Conservation (phyloP, 1,140 invertebrate genomes). For the Hestina assimilis region DNA sequence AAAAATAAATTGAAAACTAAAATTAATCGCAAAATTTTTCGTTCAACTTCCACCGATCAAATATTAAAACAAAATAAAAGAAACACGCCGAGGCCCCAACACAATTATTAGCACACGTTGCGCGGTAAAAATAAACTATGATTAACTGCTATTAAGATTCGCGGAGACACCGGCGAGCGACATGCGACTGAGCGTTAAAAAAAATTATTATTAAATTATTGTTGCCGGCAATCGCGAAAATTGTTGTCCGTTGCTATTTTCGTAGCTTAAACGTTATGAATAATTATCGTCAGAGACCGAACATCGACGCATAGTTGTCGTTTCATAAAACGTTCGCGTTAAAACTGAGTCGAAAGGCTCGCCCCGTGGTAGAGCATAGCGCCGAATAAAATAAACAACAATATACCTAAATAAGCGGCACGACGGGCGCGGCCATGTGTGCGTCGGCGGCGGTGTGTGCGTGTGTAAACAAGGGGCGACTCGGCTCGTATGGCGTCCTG, state of each 20-base stretch:
- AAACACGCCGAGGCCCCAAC: slow-evolving; percentile 63
- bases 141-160: slow-evolving; percentile 75
- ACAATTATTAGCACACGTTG: slow-evolving; percentile 76
- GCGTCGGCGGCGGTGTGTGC: slow-evolving; percentile 63
- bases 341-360: slow-evolving; percentile 78
- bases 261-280: slow-evolving; percentile 69
- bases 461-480: slow-evolving; percentile 77
- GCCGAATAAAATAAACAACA: slow-evolving; percentile 80
- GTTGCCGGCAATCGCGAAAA: slow-evolving; percentile 54
- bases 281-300: slow-evolving; percentile 70
- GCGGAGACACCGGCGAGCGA: slow-evolving; percentile 65
- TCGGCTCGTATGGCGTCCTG: slow-evolving; percentile 42
- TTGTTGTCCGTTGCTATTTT: slow-evolving; percentile 67
- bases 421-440: slow-evolving; percentile 71
- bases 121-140: slow-evolving; percentile 77
- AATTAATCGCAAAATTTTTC: not conserved
- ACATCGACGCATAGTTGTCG: slow-evolving; percentile 76
- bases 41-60: slow-evolving; percentile 61
- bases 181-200: slow-evolving; percentile 54
- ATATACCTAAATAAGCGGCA: slow-evolving; percentile 79
- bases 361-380: slow-evolving; percentile 76
- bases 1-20: not conserved
- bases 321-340: slow-evolving; percentile 78
- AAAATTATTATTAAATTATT: slow-evolving; percentile 42
- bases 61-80: slow-evolving; percentile 60